Evolutionary conservation across 2,113 vertebrate species (phyloP), one percentile per base, ranked within the genome.

Genomic region (Prunella himalayana): DNA sequence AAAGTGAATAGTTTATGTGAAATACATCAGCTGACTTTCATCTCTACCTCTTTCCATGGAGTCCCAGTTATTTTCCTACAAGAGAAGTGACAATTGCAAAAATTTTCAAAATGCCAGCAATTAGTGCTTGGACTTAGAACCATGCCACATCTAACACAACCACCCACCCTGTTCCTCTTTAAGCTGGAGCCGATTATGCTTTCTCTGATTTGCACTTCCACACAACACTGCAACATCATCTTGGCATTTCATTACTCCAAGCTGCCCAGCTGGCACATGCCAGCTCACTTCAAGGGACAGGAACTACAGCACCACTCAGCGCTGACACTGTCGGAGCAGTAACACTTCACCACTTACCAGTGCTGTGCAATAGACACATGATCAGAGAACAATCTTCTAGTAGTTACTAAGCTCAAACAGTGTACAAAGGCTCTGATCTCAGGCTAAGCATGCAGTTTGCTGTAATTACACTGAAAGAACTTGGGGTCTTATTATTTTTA

Each of bases 241-340:
- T 10, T 25, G 23, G 3, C 27, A 42, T 35, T 45, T 21, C 68
- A 17, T 7, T 21, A 5, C 51, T 35, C 3, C 4, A 8, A 31
- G 83, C 23, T 33, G 42, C 49, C 41, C 27, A 9, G 44, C 7
- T 30, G 56, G 33, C 44, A 49, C 1, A 0, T 6, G 14, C 24
- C 60, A n/a, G 47, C 39, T 50, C 13, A 3, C 24, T 51, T 31
- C 50, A 44, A 39, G 35, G 45, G 28, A 54, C 39, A 12, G 15
- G 33, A 19, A 13, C 27, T 18, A 27, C 7, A 14, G n/a, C 3
- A 2, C 6, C 77, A 12, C 5, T 16, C 0, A 3, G 19, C 0
- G 23, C 13, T 23, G 19, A 14, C 61, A 21, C 6, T 0, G 16
- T 6, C 6, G 0, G 0, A 53, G 73, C 37, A 49, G 69, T 1